Evolutionary conservation across 1,140 invertebrate genomes (phyloP).

Genomic region (Drosophila bocqueti): DNA sequence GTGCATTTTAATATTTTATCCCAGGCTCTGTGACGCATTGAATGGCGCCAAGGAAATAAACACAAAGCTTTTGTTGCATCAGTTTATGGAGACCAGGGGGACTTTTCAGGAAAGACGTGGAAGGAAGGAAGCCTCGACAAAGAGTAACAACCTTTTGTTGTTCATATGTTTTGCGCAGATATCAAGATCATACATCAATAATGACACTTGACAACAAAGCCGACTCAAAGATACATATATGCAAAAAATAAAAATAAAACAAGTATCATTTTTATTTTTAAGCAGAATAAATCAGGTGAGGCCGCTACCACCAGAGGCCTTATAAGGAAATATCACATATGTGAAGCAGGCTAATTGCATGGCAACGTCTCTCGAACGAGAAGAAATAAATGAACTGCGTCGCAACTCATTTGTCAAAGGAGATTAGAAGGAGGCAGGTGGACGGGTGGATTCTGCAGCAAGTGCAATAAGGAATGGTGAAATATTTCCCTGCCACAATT

Average conservation of each 20-base stretch:
- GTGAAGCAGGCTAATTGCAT: conserved; percentile 24
- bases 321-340: conserved; percentile 9
- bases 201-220: conserved; percentile 75
- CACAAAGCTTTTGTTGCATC: conserved; percentile 46
- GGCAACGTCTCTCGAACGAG: conserved; percentile 19
- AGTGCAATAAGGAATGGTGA: conserved; percentile 30
- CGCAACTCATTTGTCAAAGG: conserved; percentile 69
- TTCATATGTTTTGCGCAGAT: conserved; percentile 52
- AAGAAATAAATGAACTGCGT: conserved; percentile 19
- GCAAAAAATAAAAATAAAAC: conserved; percentile 32
- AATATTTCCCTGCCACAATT: conserved; percentile 58
- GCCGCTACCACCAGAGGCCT: conserved; percentile 1
- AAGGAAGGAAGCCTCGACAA: background rate
- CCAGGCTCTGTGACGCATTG: conserved; percentile 27
- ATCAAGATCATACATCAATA: conserved; percentile 83
- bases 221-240: conserved; percentile 41
- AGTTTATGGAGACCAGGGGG: conserved; percentile 5
- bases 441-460: conserved; percentile 13
- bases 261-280: conserved; percentile 46
- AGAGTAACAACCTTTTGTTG: conserved; percentile 51
- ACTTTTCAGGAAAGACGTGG: background rate
- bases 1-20: conserved; percentile 4
- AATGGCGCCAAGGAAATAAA: conserved; percentile 35
- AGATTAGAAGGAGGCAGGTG: conserved; percentile 41
- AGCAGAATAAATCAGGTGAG: conserved; percentile 16